A percentile compares a stretch with the other conserved stretches of the same genome.
Evolutionary conservation across 2,113 vertebrate genomes (phyloP).

Genomic region (Danionella cerebrum): DNA sequence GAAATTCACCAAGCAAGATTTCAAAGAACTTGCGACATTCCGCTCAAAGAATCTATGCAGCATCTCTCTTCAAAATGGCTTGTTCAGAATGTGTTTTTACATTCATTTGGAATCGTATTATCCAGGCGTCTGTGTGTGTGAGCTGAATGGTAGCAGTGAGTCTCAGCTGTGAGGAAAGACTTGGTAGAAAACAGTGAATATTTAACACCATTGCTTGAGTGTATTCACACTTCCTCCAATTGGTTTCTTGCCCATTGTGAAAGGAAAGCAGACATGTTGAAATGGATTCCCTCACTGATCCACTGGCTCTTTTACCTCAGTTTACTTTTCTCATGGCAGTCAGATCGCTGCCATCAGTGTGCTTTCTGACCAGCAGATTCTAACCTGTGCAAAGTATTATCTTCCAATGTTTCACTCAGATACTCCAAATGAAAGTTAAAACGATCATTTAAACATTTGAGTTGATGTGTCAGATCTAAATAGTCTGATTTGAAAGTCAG

Average conservation of each 20-base stretch:
- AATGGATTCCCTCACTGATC: constrained; percentile 5
- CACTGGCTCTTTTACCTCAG: neutral
- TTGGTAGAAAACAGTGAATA: constrained; percentile 7
- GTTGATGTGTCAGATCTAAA: no score
- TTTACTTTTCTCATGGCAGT: neutral
- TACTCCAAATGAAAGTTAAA: no score
- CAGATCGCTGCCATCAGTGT: neutral
- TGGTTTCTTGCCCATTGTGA: constrained; percentile 6
- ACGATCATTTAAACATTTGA: no score
- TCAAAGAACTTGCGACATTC: neutral
- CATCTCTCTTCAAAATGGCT: no score
- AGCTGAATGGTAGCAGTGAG: neutral
- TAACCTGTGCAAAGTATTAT: neutral
- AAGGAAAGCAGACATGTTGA: neutral
- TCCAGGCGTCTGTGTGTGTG: neutral
- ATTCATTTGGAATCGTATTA: neutral
- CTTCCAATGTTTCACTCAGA: neutral
- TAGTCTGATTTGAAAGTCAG: no score
- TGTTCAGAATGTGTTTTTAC: neutral
- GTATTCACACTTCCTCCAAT: neutral
- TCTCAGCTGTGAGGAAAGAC: constrained; percentile 3
- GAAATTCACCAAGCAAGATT: neutral
- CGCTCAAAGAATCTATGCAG: no score
- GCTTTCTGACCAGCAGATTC: neutral
- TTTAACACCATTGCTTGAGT: neutral